Percentiles rank a stretch among this genome's conserved stretches.
Evolutionary conservation across 2,113 vertebrate species (phyloP).

Genomic region (Crotalus horridus): DNA sequence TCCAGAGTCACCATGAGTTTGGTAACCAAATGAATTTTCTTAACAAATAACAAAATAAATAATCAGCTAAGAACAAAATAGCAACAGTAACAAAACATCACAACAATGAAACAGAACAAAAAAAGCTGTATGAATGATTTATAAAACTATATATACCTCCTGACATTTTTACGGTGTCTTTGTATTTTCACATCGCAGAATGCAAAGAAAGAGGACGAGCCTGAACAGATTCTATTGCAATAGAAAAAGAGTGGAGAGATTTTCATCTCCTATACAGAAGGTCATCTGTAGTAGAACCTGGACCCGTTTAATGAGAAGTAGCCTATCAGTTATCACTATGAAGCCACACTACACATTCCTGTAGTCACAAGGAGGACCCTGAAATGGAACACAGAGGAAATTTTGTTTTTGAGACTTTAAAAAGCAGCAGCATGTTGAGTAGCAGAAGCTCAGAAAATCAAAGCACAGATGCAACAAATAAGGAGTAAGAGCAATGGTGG

Average conservation of each 20-base stretch:
- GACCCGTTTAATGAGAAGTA: too few species aligned
- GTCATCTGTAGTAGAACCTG: constrained; percentile 3
- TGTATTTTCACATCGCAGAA: rapidly evolving
- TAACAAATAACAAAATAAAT: too few species aligned
- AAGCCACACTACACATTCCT: constrained; percentile 22
- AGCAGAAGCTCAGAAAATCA: background rate
- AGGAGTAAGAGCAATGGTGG: too few species aligned
- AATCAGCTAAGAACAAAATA: background rate
- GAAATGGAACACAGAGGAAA: constrained; percentile 46
- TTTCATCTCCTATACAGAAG: constrained; percentile 10
- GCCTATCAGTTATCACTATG: background rate
- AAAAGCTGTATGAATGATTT: background rate
- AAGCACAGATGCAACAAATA: too few species aligned
- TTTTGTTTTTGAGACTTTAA: background rate
- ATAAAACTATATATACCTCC: background rate
- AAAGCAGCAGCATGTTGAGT: background rate
- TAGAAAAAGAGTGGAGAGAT: constrained; percentile 1
- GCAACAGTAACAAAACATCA: background rate
- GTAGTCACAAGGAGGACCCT: constrained; percentile 24
- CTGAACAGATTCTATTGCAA: background rate
- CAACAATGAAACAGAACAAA: too few species aligned
- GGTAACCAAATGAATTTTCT: too few species aligned
- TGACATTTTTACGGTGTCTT: background rate
- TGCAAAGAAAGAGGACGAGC: background rate
- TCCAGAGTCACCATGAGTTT: too few species aligned